phyloP scores from a whole-genome alignment of 2,113 vertebrate species.

The Seriola dumerili region DNA sequence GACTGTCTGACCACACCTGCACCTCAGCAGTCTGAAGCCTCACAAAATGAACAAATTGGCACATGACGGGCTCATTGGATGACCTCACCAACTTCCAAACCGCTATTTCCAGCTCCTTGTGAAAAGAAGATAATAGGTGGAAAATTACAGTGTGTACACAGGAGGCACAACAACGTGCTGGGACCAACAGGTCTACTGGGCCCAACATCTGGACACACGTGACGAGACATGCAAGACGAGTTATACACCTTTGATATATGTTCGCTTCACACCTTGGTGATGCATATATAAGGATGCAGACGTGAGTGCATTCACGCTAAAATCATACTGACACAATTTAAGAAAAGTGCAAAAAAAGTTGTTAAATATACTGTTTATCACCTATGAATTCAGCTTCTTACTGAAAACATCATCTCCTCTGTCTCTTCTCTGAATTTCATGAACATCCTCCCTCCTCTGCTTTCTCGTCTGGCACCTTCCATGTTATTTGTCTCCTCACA shows the following conservation, averaged over 20 bases:
- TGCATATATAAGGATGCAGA: background rate
- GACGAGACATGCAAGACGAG: background rate
- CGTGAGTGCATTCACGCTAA: background rate
- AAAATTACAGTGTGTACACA: background rate
- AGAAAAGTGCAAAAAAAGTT: background rate
- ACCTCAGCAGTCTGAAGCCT: background rate
- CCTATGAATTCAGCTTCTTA: background rate
- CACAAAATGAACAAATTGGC: conserved; percentile 32
- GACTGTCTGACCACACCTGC: conserved; percentile 11
- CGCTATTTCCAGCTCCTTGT: background rate
- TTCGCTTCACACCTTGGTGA: background rate
- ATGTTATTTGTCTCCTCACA: background rate
- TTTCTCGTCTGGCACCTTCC: background rate
- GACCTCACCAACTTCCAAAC: conserved; percentile 6
- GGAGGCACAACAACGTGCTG: background rate
- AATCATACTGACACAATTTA: too few species aligned
- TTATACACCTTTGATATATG: background rate
- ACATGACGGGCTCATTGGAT: background rate
- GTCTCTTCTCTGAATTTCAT: background rate
- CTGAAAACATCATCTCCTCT: background rate
- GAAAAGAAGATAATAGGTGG: conserved; percentile 15
- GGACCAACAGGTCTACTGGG: background rate
- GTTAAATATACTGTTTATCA: background rate
- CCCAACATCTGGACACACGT: background rate
- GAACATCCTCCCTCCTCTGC: background rate